Percentiles rank a stretch among this genome's conserved stretches.
phyloP scores from a whole-genome alignment of 2,888 invertebrate species.

The Dione vanillae region DNA sequence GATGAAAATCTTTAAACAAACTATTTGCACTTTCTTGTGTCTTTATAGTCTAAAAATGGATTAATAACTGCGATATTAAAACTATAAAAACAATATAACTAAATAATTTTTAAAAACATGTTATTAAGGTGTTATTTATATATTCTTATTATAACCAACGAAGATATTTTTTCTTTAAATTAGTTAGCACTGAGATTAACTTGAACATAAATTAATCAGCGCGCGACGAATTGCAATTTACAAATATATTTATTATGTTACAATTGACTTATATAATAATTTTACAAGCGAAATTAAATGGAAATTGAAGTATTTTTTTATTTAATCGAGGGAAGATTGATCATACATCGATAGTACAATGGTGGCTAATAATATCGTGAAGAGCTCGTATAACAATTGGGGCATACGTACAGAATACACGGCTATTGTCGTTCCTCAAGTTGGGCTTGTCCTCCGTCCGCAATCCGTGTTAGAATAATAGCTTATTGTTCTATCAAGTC shows the following conservation, averaged over 20 bases:
- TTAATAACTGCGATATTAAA: too few species aligned
- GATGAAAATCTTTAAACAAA: neutral
- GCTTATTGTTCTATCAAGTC: constrained; percentile 51
- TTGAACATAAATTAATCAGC: too few species aligned
- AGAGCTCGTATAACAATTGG: constrained; percentile 27
- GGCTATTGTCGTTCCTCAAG: constrained; percentile 43
- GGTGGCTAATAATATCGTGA: neutral
- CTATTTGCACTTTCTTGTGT: neutral
- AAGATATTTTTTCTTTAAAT: too few species aligned
- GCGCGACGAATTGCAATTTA: neutral
- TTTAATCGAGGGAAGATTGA: neutral
- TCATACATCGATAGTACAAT: constrained; percentile 5
- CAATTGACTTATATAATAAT: too few species aligned
- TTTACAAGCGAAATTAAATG: neutral
- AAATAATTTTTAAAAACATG: too few species aligned
- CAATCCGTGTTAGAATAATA: constrained; percentile 49
- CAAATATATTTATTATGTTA: too few species aligned
- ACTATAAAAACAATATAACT: too few species aligned
- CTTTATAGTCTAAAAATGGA: too few species aligned
- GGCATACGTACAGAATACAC: constrained; percentile 26
- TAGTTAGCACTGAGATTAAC: too few species aligned
- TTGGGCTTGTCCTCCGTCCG: constrained; percentile 52
- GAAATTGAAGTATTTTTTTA: neutral
- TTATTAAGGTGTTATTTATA: too few species aligned
- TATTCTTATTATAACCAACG: too few species aligned